Evolutionary conservation across 2,888 invertebrate species (phyloP).

Genomic region (Empis livida): DNA sequence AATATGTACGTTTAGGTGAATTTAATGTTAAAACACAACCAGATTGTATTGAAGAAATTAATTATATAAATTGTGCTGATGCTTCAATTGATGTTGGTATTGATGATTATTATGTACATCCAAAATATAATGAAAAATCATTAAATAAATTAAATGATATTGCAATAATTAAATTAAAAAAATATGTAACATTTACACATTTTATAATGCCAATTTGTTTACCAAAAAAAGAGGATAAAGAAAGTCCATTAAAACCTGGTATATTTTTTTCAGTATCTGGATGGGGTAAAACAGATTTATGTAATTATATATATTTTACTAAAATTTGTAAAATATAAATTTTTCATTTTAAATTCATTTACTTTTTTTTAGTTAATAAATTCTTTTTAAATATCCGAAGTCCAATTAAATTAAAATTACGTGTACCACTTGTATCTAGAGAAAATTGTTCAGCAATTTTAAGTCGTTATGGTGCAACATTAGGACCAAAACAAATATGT

Average conservation of each 20-base stretch:
- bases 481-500: conserved; percentile 48
- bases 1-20: conserved; percentile 49
- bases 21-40: conserved; percentile 46
- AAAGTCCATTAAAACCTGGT: conserved; percentile 29
- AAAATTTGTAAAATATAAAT: not conserved
- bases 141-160: conserved; percentile 44
- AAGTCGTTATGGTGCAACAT: conserved; percentile 34
- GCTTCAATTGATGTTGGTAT: conserved; percentile 48
- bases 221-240: conserved; percentile 25
- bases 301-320: conserved; percentile 18
- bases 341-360: not conserved
- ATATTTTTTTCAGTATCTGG: conserved; percentile 44
- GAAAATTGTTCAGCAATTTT: conserved; percentile 42
- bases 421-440: conserved; percentile 43
- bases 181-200: conserved; percentile 34
- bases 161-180: conserved; percentile 36
- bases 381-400: conserved; percentile 35
- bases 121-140: conserved; percentile 40
- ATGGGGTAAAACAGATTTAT: conserved; percentile 47
- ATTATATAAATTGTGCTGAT: conserved; percentile 45
- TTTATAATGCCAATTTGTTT: conserved; percentile 48
- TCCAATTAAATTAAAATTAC: conserved; percentile 50
- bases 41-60: conserved; percentile 42
- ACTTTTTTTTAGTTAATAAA: conserved; percentile 24
- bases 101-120: conserved; percentile 50